Conservation (phyloP, 2,797 vertebrate species). For the Melanotaenia trifasciata region DNA sequence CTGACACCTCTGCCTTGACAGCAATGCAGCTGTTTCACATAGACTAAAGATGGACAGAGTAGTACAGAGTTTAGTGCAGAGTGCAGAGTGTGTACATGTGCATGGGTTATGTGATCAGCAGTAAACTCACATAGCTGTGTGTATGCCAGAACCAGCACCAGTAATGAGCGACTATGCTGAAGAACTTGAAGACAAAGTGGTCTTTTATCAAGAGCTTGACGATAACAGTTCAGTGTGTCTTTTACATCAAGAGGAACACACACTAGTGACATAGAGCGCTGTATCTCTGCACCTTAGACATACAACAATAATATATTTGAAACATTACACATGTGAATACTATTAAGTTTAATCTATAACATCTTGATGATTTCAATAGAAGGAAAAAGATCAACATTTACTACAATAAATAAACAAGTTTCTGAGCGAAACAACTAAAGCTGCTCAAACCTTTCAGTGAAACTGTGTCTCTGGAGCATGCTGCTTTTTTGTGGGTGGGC, state of each 20-base stretch:
- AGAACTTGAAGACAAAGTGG: constrained; percentile 83
- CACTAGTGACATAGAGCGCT: constrained; percentile 79
- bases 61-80: constrained; percentile 2
- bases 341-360: not conserved
- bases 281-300: constrained; percentile 74
- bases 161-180: constrained; percentile 88
- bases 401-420: constrained; percentile 5
- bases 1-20: constrained; percentile 56
- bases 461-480: not conserved
- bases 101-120: constrained; percentile 4
- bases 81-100: not conserved
- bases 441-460: constrained; percentile 61
- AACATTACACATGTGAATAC: constrained; percentile 2
- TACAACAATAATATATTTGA: not conserved
- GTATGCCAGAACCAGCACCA: constrained; percentile 87
- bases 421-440: not conserved
- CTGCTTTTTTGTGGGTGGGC: constrained; percentile 16
- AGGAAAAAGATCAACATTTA: not conserved
- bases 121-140: constrained; percentile 83
- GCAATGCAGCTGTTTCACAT: constrained; percentile 38
- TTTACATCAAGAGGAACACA: constrained; percentile 90
- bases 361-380: not conserved
- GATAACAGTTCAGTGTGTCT: constrained; percentile 88
- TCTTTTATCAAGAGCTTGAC: constrained; percentile 84
- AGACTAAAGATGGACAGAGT: constrained; percentile 45